Base-by-base conservation (phyloP, 2,888 invertebrate species). In the Phengaris arion region DNA sequence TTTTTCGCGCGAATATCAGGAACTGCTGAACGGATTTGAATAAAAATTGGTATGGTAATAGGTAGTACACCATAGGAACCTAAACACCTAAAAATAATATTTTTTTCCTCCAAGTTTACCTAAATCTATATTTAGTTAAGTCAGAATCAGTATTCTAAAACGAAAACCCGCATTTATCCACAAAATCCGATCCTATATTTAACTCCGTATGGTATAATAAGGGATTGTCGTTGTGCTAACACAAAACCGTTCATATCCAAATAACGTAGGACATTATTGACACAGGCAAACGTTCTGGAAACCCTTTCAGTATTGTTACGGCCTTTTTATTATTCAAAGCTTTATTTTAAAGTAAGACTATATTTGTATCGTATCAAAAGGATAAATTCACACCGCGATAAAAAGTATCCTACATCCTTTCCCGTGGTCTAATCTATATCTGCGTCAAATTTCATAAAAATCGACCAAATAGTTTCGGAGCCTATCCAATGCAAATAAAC, bases 211-310 rank as follows among this genome's bases (percentile, higher is more conserved):
- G 35, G 35, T 35, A 15, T 57, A 57, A 57, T 15, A 57, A 57
- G 57, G 57, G n/a, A 15, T 57, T 9, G 57, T 57, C 57, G 57
- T 9, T 15, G 57, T 57, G n/a, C 57, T n/a, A 57, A 57, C 57
- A 57, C 57, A 57, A 57, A 57, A 57, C 15, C 57, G 57, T 57
- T 57, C 57, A 57, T 15, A 57, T 57, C n/a, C 57, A 57, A 57
- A 57, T 57, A 57, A 57, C 9, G 0, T 15, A 15, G n/a, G 57
- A 57, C 8, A 57, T 57, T 57, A 57, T 57, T 57, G 57, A 57
- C 57, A 57, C 57, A 57, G 57, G 57, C 57, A 57, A 57, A 57
- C 57, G 15, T 57, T 57, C n/a, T n/a, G 57, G 57, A n/a, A 57
- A 15, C 57, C 57, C 7, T 57, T 57, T 57, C 57, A 57, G 15